Evolutionary conservation across 1,140 invertebrate species (phyloP), one percentile per base, ranked within the genome.

Genomic region (Monomorium pharaonis): DNA sequence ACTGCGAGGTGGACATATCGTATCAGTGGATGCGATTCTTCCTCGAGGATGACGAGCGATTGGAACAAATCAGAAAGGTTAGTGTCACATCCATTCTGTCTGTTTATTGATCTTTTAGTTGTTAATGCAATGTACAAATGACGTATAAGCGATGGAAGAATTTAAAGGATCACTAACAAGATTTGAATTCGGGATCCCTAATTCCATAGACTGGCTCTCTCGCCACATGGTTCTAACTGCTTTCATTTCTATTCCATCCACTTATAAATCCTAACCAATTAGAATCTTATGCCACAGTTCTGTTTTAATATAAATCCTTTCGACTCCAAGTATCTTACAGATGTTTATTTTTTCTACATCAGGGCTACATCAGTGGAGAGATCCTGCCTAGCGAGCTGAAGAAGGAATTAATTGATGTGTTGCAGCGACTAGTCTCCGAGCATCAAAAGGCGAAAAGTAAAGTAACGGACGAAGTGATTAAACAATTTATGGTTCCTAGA

Each of bases 21-120:
- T 99, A 97, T 95, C 99, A 99, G 94, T 99, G 99, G 96, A 95
- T 99, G 2, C 97, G 96, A 62, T 99, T 99, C 95, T 99, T 99
- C 95, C 92, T 99, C 63, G 98, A 99, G 86, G 98, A 99, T 95
- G 99, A 99, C 95, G 97, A 97, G 0, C 96, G 96, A 94, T 95
- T 99, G 78, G 98, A 98, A 91, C 94, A 98, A 94, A 98, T 99
- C 87, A 95, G 96, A 94, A 94, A 96, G 93, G 97, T 97, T 94
- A 94, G 87, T 91, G 37, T 37, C 27, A 14, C 27, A 0, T 62
- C 16, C 10, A 10, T 7, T 49, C 3, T 14, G 5, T 2, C 21
- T 44, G 0, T 44, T 14, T 56, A 1, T 21, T 2, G 0, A 63
- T 49, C 7, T 44, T 4, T 1, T 16, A 24, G 14, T 16, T 7